phyloP scores from a whole-genome alignment of 1,140 invertebrate species.

The Dryas iulia region DNA sequence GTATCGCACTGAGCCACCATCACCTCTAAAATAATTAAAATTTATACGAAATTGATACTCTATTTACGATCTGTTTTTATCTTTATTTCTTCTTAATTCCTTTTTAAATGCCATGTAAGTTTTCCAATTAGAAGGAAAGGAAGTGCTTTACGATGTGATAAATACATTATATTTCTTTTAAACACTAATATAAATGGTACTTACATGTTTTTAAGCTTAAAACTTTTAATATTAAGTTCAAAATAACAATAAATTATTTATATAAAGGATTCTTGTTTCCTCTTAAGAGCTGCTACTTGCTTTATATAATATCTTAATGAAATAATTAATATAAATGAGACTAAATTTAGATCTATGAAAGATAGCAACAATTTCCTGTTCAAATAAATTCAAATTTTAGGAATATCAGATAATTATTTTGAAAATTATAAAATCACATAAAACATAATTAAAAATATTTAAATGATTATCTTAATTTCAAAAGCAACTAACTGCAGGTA shows the following conservation, averaged over 20 bases:
- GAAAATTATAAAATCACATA: no score
- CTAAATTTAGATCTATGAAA: background rate
- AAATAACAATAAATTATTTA: no score
- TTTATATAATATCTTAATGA: background rate
- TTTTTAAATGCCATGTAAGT: constrained; percentile 1
- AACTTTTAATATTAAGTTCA: background rate
- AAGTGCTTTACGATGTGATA: background rate
- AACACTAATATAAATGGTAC: no score
- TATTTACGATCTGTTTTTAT: constrained; percentile 6
- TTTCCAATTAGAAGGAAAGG: background rate
- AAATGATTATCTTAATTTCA: no score
- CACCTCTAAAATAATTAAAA: constrained; percentile 20
- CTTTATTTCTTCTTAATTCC: background rate
- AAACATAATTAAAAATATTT: no score
- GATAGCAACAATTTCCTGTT: background rate
- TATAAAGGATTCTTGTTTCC: background rate
- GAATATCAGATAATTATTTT: no score
- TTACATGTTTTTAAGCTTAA: no score
- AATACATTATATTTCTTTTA: background rate
- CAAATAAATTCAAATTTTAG: background rate
- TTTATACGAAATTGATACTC: constrained; percentile 10
- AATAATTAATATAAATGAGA: background rate
- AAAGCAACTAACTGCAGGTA: no score
- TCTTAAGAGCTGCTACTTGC: background rate
- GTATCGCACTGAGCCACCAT: no score